Evolutionary conservation across 2,113 vertebrate genomes (phyloP), one percentile per base, ranked within the genome.

Genomic region (Chunga burmeisteri): DNA sequence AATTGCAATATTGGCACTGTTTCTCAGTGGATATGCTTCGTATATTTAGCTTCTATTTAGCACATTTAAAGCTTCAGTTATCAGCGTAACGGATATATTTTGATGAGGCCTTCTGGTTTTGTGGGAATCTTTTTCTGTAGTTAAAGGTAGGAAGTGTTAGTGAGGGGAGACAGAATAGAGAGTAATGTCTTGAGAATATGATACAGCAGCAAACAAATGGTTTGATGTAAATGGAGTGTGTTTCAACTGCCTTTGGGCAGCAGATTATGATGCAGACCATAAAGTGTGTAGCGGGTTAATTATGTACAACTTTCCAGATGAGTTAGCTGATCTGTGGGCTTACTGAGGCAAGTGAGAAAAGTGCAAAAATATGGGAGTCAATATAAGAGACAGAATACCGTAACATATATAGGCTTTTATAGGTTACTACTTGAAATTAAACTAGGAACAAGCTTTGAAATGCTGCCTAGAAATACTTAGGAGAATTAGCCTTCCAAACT

Each of bases 381-480:
- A 2, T 66, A 12, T 58, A 59, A 32, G 36, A 72, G 46, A 15
- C 44, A 29, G 21, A 83, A 25, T 81, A 11, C 13, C 49, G 52
- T 75, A 86, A 36, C 44, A 8, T 10, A 13, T 0, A 0, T 40
- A 46, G 34, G 13, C 5, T 55, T 83, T 70, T 59, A 4, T 59
- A 72, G 52, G 47, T 88, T 14, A 7, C 34, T 82, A 4, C 34
- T 66, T 85, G 63, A 81, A 78, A 62, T 67, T 61, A 44, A 84
- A 30, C 44, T 52, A 52, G 65, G 52, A 93, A 29, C 34, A 40
- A 52, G 46, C 53, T 87, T 94, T 89, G 81, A 87, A 91, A 75
- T 61, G 16, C 44, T 89, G 17, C 63, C 27, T 88, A 58, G 77
- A 91, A 63, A 22, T 56, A 29, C 23, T 74, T 88, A 11, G 13